Conservation (phyloP, 2,797 vertebrate species). For the Liasis olivaceus region DNA sequence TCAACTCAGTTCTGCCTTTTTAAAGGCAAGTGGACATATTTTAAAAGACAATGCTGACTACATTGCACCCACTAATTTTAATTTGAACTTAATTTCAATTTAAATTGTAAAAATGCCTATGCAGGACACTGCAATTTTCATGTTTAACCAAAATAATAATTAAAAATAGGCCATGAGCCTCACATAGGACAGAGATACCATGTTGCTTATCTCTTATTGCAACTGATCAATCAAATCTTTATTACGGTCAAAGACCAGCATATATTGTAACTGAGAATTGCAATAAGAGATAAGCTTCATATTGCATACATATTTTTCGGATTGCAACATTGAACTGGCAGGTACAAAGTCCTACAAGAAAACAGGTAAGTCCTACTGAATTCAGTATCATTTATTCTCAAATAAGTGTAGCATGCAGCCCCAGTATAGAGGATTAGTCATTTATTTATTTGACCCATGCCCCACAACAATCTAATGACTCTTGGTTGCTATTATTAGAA, state of each 20-base stretch:
- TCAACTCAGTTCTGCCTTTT: background rate
- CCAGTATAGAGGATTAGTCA: background rate
- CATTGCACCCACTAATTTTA: background rate
- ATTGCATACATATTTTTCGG: background rate
- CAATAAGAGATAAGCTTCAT: background rate
- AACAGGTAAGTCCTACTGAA: background rate
- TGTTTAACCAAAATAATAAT: background rate
- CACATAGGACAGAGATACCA: background rate
- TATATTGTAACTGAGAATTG: background rate
- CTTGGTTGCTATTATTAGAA: background rate
- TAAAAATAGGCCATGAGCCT: background rate
- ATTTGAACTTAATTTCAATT: background rate
- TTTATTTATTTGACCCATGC: background rate
- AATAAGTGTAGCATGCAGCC: background rate
- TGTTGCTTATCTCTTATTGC: background rate
- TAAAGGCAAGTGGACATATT: background rate
- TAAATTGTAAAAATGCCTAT: background rate
- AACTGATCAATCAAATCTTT: background rate
- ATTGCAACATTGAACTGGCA: background rate
- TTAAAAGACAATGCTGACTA: background rate
- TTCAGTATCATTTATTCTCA: background rate
- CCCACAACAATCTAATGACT: background rate
- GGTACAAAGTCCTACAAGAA: background rate
- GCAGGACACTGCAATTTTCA: background rate
- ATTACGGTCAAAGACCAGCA: no score